These are phyloP conservation scores for Tyto alba DNA, from an alignment of 2,113 vertebrate genomes.

Conservation along the genomic window DNA sequence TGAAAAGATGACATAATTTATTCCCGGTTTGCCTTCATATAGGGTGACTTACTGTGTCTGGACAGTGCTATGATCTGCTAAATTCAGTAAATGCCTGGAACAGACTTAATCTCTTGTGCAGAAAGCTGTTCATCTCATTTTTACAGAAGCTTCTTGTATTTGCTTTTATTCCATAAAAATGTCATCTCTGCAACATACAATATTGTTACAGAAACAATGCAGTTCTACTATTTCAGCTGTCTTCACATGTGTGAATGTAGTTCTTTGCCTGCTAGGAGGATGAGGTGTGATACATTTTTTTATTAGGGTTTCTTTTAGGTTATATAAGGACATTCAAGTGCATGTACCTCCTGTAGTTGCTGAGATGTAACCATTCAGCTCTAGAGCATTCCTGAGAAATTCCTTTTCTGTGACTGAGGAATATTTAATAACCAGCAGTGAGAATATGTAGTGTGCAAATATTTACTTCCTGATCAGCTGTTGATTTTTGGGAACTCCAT, in stretches of 20 bases:
- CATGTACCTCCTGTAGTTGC: not conserved
- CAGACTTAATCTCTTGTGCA: not conserved
- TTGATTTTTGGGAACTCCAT: not conserved
- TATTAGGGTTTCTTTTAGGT: not conserved
- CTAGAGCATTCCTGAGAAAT: not conserved
- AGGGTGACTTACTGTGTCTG: not conserved
- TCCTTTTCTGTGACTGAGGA: not conserved
- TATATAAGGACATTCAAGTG: not conserved
- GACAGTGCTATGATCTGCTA: not conserved
- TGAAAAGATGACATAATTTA: not conserved
- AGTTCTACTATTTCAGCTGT: not conserved
- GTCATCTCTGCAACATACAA: not conserved
- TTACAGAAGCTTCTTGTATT: not conserved
- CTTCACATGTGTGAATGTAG: no score
- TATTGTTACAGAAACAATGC: not conserved
- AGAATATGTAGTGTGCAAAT: not conserved
- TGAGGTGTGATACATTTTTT: rapidly evolving
- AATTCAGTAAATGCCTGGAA: not conserved
- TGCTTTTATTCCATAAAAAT: not conserved
- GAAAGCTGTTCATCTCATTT: not conserved
- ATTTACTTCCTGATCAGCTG: not conserved
- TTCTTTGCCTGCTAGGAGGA: not conserved
- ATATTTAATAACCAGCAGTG: not conserved
- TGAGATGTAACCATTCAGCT: not conserved
- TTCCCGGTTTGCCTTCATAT: not conserved